phyloP scores from a whole-genome alignment of 2,797 vertebrate species.

The Crax fasciolata region DNA sequence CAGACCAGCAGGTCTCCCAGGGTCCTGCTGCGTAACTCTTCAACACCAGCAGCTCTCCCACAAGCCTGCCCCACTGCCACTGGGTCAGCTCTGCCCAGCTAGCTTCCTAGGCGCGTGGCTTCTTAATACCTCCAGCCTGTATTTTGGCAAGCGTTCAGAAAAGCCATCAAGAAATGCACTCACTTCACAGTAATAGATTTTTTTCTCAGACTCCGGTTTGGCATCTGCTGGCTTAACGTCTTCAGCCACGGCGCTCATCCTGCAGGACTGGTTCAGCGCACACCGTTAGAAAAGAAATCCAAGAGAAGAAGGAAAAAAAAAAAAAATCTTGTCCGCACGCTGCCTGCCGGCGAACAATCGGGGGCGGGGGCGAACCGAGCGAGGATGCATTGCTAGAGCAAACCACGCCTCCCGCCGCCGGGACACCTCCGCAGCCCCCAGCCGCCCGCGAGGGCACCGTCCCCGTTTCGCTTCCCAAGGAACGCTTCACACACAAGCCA shows the following conservation, averaged over 20 bases:
- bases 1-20: neutral
- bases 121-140: accelerated
- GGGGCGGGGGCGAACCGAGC: too few species aligned
- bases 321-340: accelerated
- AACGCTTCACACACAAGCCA: neutral
- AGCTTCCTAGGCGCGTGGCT: accelerated
- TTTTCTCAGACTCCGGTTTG: neutral
- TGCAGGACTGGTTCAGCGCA: neutral
- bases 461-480: neutral
- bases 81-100: accelerated
- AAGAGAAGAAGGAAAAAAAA: neutral
- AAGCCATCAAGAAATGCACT: neutral
- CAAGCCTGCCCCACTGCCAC: accelerated
- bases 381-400: accelerated
- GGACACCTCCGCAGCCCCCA: neutral
- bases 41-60: neutral
- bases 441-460: neutral
- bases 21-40: accelerated
- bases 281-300: neutral
- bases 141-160: accelerated
- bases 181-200: constrained; percentile 55
- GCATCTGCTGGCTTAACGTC: neutral
- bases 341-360: accelerated
- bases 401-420: accelerated
- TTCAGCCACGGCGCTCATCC: neutral